phyloP scores from a whole-genome alignment of 2,888 invertebrate species.

The Leucoma salicis region DNA sequence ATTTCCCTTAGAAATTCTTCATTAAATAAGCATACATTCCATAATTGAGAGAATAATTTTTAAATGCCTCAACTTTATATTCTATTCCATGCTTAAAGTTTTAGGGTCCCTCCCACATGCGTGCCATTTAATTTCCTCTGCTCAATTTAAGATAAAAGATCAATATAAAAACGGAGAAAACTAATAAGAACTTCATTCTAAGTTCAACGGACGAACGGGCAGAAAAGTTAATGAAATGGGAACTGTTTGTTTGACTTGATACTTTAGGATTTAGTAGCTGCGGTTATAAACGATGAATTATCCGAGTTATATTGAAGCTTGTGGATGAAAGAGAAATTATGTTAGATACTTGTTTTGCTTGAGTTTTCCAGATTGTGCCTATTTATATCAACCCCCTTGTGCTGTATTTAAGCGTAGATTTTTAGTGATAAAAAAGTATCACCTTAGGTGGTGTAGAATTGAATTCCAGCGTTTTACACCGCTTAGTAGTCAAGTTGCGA shows the following conservation, averaged over 20 bases:
- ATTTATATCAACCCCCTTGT: no score
- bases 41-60: no score
- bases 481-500: no score
- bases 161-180: conserved; percentile 23
- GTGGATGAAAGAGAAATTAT: neutral
- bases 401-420: no score
- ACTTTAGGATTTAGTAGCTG: conserved; percentile 12
- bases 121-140: conserved; percentile 23
- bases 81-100: neutral
- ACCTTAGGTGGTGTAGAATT: no score
- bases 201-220: conserved; percentile 18
- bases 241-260: conserved; percentile 28
- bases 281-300: conserved; percentile 6
- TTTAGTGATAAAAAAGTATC: no score
- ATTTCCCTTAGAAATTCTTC: no score
- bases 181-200: conserved; percentile 29
- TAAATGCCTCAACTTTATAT: no score
- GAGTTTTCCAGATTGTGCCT: no score
- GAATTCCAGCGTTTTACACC: no score
- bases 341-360: no score
- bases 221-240: conserved; percentile 34
- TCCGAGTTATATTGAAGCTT: conserved; percentile 3
- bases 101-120: conserved; percentile 1
- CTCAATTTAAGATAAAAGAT: conserved; percentile 30
- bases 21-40: no score